These are phyloP conservation scores for Leucophenga montana DNA, from an alignment of 2,888 invertebrate species.

Conservation along the genomic window DNA sequence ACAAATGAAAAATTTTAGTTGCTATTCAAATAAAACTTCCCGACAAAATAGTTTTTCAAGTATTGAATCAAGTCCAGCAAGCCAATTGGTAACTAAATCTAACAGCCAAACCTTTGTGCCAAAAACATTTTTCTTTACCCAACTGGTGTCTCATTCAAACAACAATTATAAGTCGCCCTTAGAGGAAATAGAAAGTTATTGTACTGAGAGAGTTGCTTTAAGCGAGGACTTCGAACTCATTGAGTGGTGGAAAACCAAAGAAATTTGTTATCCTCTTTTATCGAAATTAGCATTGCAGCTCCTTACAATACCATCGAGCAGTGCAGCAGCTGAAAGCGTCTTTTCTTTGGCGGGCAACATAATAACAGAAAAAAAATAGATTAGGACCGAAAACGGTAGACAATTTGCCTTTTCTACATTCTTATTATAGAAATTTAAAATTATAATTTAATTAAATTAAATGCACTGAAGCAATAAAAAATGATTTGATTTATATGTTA, in stretches of 20 bases:
- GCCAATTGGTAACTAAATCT: conserved; percentile 17
- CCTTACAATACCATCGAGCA: conserved; percentile 38
- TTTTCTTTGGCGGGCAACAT: conserved; percentile 40
- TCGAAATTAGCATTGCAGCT: conserved; percentile 26
- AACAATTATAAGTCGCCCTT: conserved; percentile 1
- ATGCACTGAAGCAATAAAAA: no score
- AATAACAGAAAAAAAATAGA: conserved; percentile 37
- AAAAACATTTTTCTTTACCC: no score
- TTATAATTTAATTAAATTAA: no score
- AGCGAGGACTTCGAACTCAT: conserved; percentile 21
- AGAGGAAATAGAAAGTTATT: conserved; percentile 24
- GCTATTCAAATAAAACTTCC: not conserved
- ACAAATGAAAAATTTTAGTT: not conserved
- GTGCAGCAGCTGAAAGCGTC: conserved; percentile 36
- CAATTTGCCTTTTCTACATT: conserved; percentile 33
- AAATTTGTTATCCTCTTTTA: conserved; percentile 22
- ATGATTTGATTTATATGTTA: no score
- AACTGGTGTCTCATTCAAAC: not conserved
- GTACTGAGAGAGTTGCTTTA: conserved; percentile 12
- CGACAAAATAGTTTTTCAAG: conserved; percentile 22
- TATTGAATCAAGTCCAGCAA: conserved; percentile 21
- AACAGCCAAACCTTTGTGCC: not conserved
- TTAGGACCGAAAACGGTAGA: conserved; percentile 35
- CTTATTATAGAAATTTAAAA: conserved; percentile 18
- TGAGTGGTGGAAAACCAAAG: conserved; percentile 24